Evolutionary conservation across 30 jellyfish, hydroid and myxozoan species (phyloP).

Genomic region (Aurelia coerulea): DNA sequence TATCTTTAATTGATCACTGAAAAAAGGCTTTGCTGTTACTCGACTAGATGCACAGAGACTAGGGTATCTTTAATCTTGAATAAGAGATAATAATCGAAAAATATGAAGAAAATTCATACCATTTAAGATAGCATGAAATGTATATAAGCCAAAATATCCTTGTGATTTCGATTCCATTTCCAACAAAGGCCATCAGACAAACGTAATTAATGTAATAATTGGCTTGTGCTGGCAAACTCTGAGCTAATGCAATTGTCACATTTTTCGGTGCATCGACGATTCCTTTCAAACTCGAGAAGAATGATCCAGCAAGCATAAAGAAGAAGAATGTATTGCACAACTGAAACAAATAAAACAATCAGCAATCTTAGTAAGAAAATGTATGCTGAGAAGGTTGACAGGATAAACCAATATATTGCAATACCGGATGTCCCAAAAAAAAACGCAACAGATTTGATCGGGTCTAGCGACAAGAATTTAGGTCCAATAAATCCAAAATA

Average conservation of each 20-base stretch:
- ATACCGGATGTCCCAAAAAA: too few relatives aligned
- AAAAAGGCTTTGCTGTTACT: too few relatives aligned
- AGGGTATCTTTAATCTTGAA: too few relatives aligned
- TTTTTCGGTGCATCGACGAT: constrained; percentile 67
- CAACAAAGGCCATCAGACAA: constrained; percentile 78
- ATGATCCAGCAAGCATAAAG: constrained; percentile 91
- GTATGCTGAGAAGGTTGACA: too few relatives aligned
- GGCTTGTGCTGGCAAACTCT: constrained; percentile 90
- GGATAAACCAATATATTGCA: too few relatives aligned
- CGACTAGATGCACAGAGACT: too few relatives aligned
- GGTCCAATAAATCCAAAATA: too few relatives aligned
- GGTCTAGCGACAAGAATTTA: too few relatives aligned
- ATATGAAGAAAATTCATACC: neutral
- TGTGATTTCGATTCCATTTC: constrained; percentile 81
- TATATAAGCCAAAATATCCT: constrained; percentile 51
- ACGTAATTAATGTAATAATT: constrained; percentile 82
- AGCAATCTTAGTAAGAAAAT: neutral
- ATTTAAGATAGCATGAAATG: neutral
- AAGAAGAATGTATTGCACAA: constrained; percentile 91
- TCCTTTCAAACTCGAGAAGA: constrained; percentile 47
- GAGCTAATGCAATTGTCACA: constrained; percentile 76
- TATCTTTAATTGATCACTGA: too few relatives aligned
- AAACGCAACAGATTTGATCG: too few relatives aligned
- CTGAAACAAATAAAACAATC: constrained; percentile 52
- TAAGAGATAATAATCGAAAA: too few relatives aligned